Base-by-base conservation (phyloP, 1,140 invertebrate genomes). In the Leptonema lineaticorne region DNA sequence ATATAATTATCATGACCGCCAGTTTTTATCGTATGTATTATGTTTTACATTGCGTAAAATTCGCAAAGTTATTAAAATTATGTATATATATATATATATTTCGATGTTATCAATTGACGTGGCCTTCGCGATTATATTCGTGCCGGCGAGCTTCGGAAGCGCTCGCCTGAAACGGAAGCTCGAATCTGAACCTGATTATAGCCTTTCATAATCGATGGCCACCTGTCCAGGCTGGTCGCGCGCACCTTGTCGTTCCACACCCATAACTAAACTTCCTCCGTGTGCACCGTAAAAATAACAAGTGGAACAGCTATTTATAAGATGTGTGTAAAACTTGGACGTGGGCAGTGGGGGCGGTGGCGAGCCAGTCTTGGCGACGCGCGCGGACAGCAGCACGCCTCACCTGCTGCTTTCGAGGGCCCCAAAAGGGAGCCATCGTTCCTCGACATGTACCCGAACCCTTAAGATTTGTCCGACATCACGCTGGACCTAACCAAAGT, bases 391-490 rank as follows among this genome's bases (percentile, higher is more conserved):
- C 59, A 22, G 56, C 26, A 58, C 29, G 26, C 30, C 18, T 59
- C 60, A 37, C 67, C 37, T 41, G 56, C 67, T 37, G 24, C n/a
- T 18, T 24, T 22, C 16, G 11, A 53, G n/a, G n/a, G 9, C 37
- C 37, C 37, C 37, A 9, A n/a, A n/a, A 41, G 37, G 37, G 37
- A 16, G 11, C 37, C 37, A 9, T 11, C 37, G 11, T 3, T 29
- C 74, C 75, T 68, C 77, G 78, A 76, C 57, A 58, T 65, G 69
- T 50, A 58, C 71, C 74, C 73, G 64, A 68, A 70, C 74, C 72
- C 67, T 60, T 74, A 50, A 70, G 72, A 75, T 70, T 70, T 71
- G 74, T 9, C 28, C 1, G 57, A 27, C 33, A 30, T 22, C 41
- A 30, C 18, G 29, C 22, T n/a, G n/a, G n/a, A n/a, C n/a, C n/a